These are phyloP conservation scores for Scaptodrosophila latifasciaeformis DNA, from an alignment of 2,888 invertebrate genomes.

Conservation along the genomic window DNA sequence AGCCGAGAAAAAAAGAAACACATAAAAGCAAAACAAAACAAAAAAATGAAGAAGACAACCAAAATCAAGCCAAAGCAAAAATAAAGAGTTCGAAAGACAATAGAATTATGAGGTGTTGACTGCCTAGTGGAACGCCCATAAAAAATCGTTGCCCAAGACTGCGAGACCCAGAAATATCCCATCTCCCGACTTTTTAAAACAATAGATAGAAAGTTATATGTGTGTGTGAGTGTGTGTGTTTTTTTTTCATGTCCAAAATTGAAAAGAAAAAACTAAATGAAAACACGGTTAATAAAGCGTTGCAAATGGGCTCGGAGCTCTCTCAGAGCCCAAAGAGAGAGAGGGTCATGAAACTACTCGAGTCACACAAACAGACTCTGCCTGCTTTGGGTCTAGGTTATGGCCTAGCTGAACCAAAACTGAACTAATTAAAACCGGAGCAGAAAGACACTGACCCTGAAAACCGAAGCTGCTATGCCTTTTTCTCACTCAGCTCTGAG, in stretches of 20 bases:
- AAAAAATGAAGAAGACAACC: neutral
- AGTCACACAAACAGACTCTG: no score
- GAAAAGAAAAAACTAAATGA: conserved; percentile 30
- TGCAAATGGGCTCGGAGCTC: conserved; percentile 24
- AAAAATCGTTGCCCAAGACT: conserved; percentile 28
- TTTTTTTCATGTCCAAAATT: conserved; percentile 32
- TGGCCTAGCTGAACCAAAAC: neutral
- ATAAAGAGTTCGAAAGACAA: conserved; percentile 48
- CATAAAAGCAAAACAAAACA: neutral
- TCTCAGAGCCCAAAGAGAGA: no score
- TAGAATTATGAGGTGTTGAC: conserved; percentile 69
- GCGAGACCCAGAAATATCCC: conserved; percentile 8
- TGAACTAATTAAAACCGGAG: neutral
- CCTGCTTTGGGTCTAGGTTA: no score
- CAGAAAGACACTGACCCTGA: neutral
- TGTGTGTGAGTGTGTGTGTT: neutral
- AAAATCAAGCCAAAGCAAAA: no score
- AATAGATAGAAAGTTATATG: conserved; percentile 62
- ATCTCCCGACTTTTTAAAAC: conserved; percentile 32
- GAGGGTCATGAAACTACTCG: no score
- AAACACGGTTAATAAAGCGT: conserved; percentile 40
- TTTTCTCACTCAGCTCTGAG: no score
- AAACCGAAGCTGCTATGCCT: no score
- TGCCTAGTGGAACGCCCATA: conserved; percentile 58
- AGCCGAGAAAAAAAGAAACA: neutral